phyloP scores from a whole-genome alignment of 2,113 vertebrate species.

The Dryoscopus gambensis region DNA sequence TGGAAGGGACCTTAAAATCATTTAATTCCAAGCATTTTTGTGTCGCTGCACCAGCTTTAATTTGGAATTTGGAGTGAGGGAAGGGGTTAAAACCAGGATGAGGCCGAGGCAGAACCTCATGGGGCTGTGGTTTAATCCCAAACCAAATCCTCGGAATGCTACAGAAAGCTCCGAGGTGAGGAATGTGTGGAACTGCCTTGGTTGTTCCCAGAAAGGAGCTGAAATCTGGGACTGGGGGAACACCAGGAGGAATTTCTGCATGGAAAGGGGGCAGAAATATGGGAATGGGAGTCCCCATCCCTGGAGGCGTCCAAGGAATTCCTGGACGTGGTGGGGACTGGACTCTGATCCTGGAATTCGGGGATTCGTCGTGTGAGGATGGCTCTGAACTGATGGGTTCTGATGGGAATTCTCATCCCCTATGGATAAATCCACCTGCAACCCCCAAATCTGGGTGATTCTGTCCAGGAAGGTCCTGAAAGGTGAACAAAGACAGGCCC shows the following conservation, averaged over 20 bases:
- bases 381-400: fast-evolving
- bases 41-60: fast-evolving
- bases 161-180: background rate
- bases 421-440: background rate
- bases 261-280: background rate
- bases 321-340: background rate
- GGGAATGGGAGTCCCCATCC: background rate
- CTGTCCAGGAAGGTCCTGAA: too few species aligned
- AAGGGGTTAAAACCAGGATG: background rate
- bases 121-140: background rate
- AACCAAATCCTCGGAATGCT: background rate
- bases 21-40: background rate
- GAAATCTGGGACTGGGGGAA: background rate
- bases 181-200: too few species aligned
- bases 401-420: background rate
- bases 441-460: fast-evolving
- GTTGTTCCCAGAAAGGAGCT: background rate
- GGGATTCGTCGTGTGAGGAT: background rate
- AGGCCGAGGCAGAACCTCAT: background rate
- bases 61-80: background rate
- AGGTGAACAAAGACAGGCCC: background rate
- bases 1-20: background rate
- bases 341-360: background rate
- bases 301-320: background rate
- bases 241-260: background rate